Evolutionary conservation across 2,888 invertebrate species (phyloP).

Genomic region (Mechanitis mazaeus): DNA sequence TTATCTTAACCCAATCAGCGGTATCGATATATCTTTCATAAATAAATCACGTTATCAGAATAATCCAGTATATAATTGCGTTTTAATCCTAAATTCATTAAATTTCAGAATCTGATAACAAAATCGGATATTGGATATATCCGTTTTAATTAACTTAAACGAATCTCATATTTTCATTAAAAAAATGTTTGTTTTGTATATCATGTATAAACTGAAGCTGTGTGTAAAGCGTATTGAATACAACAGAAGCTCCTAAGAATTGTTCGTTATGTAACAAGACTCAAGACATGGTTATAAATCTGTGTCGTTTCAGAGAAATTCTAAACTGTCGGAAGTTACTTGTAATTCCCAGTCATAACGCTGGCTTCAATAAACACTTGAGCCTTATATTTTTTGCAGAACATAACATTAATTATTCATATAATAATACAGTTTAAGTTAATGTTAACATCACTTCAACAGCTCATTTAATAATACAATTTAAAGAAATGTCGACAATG

Average conservation of each 20-base stretch:
- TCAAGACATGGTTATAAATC: conserved; percentile 1
- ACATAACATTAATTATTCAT: no score
- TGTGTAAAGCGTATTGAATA: background rate
- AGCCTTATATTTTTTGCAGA: no score
- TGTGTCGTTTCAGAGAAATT: background rate
- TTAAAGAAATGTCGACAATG: no score
- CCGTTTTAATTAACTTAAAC: conserved; percentile 10
- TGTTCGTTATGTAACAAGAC: conserved; percentile 1
- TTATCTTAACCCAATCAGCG: background rate
- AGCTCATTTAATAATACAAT: no score
- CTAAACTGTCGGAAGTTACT: background rate
- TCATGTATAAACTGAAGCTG: no score
- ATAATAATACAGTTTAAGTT: no score
- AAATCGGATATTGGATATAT: conserved; percentile 16
- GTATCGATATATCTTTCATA: background rate
- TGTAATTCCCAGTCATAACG: no score
- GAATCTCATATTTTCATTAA: no score
- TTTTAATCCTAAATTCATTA: conserved; percentile 17
- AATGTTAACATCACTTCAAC: no score
- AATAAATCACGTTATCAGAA: background rate
- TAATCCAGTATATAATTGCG: conserved; percentile 9
- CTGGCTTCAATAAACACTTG: no score
- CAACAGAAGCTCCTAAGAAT: conserved; percentile 2
- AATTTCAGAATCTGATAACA: conserved; percentile 12
- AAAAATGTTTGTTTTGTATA: no score